Base-by-base conservation (phyloP, 2,113 vertebrate species). In the Mugil cephalus region DNA sequence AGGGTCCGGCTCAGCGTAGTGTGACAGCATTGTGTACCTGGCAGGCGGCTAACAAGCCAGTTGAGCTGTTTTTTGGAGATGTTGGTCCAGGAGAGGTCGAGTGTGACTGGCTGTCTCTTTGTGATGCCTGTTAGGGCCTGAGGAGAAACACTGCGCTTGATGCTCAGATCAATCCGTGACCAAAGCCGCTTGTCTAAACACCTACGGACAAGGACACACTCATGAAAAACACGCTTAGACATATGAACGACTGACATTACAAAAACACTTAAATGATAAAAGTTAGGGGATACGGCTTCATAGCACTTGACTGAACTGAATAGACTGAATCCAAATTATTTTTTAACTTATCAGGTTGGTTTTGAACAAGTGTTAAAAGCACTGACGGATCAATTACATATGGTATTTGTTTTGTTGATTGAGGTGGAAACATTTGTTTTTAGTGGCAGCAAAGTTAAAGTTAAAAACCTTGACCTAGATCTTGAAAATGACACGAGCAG, bases 1-100 rank as follows among this genome's bases (percentile, higher is more conserved):
- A 30, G 24, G 24, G 24, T 5, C 24, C 5, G 24, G 24, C 24
- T 3, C 24, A 30, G 5, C 24, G 5, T 30, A 30, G 24, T 30
- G 24, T 30, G 24, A 30, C 24, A 30, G 24, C 5, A 30, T n/a
- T 38, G 6, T 13, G 1, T 87, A 97, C 96, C 97, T 87, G 97
- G 97, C 65, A 99, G 91, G 66, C 97, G 95, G 86, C 96, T 96
- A 91, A 99, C 93, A 0, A 99, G 96, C 98, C 98, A 99, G 1
- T 94, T 96, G 64, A 99, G 96, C 87, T 99, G 98, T 80, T 99
- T 99, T 94, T 96, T 99, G 74, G 98, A 98, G 87, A 99, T 96
- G 87, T 96, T 96, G 91, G 97, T 97, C 98, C 97, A 98, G 65
- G 97, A 99, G 80, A 99, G 96, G 89, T 99, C 96, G 0, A 99